Percentiles rank a stretch among this genome's conserved stretches.
phyloP scores from a whole-genome alignment of 2,113 vertebrate species.

The Phocoena sinus region DNA sequence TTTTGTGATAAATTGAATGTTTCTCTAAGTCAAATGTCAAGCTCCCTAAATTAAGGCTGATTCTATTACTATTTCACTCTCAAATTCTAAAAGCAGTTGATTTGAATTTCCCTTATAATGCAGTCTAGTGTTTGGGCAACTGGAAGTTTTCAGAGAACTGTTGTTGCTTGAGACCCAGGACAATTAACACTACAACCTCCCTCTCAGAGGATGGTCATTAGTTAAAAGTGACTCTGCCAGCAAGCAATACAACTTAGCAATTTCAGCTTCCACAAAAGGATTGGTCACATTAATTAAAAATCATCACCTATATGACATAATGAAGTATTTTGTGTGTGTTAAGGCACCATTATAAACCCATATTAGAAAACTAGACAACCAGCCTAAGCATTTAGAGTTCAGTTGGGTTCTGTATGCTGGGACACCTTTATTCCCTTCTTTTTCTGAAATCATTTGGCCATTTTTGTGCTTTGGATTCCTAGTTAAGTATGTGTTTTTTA shows the following conservation, averaged over 20 bases:
- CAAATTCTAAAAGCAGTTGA: constrained; percentile 11
- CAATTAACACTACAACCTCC: not conserved
- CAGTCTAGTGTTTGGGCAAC: not conserved
- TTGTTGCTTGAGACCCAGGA: not conserved
- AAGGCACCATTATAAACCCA: not conserved
- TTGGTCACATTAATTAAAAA: not conserved
- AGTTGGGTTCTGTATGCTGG: not conserved
- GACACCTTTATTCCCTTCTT: not conserved
- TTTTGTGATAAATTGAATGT: not conserved
- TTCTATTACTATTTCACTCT: not conserved
- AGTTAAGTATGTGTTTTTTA: not conserved
- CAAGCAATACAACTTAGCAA: not conserved
- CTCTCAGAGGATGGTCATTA: not conserved
- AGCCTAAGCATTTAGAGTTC: not conserved
- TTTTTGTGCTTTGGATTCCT: not conserved
- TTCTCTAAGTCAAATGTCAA: not conserved
- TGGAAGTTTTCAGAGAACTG: not conserved
- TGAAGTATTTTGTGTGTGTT: not conserved
- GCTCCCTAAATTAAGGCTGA: not conserved
- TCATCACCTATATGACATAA: not conserved
- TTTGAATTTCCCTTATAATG: not conserved
- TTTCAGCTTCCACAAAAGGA: not conserved
- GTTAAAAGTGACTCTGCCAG: not conserved
- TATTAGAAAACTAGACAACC: not conserved
- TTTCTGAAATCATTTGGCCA: not conserved